phyloP scores from a whole-genome alignment of 2,797 vertebrate genomes.

The Sarcophilus harrisii region DNA sequence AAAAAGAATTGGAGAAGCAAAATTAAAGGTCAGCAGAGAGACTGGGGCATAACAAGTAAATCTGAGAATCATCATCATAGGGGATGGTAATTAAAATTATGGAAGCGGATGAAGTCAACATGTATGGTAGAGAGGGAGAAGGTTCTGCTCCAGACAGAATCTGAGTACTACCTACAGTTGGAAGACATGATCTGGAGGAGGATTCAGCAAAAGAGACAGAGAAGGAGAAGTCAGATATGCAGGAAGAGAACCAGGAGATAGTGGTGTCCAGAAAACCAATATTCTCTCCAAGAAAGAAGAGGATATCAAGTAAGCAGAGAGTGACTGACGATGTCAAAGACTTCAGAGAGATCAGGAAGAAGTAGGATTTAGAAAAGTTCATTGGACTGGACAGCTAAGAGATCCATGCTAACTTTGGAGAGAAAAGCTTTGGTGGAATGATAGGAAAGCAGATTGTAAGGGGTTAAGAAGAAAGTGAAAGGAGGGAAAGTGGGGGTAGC shows the following conservation, averaged over 20 bases:
- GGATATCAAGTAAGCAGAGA: neutral
- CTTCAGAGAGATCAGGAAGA: neutral
- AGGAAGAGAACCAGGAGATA: neutral
- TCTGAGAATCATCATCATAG: neutral
- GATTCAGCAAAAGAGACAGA: neutral
- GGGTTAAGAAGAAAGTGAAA: neutral
- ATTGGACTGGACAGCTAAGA: neutral
- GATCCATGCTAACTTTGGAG: neutral
- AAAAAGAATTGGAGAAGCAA: neutral
- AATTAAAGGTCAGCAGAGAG: neutral
- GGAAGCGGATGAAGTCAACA: neutral
- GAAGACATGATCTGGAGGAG: neutral
- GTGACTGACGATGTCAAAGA: neutral
- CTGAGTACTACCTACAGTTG: neutral
- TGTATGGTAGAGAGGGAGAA: neutral
- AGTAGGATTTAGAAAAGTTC: neutral
- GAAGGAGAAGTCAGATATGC: neutral
- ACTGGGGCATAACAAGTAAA: neutral
- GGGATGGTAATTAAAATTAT: neutral
- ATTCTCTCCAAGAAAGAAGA: neutral
- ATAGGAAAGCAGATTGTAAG: neutral
- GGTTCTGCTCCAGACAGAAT: neutral
- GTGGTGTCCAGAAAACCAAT: neutral
- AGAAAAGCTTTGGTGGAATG: neutral
- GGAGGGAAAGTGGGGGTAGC: too few species aligned